Evolutionary conservation across 2,113 vertebrate genomes (phyloP), one percentile per base, ranked within the genome.

Genomic region (Alaudala cheleensis): DNA sequence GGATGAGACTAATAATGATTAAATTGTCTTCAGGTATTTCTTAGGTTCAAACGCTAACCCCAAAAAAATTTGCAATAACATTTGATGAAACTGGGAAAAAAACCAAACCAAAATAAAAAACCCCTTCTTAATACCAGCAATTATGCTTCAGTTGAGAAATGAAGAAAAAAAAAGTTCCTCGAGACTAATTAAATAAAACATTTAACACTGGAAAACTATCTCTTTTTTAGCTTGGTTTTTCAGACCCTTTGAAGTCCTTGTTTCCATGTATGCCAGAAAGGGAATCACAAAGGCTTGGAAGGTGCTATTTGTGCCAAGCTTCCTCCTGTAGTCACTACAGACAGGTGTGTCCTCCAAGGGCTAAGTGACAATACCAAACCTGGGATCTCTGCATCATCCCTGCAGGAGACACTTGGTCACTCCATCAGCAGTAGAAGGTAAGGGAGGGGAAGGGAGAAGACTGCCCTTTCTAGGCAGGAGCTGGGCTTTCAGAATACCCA

Each of bases 341-440:
- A 45, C 2, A 78, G 10, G 28, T 0, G 0, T 13, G 11, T 53
- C 18, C 10, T 77, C 14, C 67, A 70, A 57, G 37, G 12, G 8
- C 33, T 25, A 31, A 40, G 7, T 18, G 65, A 49, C 17, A 20
- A 78, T 18, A 6, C 1, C 10, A 49, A 1, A 17, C 17, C 57
- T 15, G 16, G 31, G 20, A 70, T 29, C 7, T 81, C 45, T 50
- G 22, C 14, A 45, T n/a, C 19, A 28, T 17, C 20, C 10, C 23
- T 45, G 14, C 31, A 61, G 14, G 16, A 81, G 12, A 69, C 14
- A 47, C 44, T 54, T 18, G 12, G 29, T 69, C 34, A 34, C 12
- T 89, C 28, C 33, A n/a, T 5, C 7, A 11, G 25, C 12, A 49
- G 8, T 2, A 71, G 33, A 66, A 3, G 4, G 5, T 14, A 57